Evolutionary conservation across 2,888 invertebrate genomes (phyloP).

Genomic region (Anoplius nigerrimus): DNA sequence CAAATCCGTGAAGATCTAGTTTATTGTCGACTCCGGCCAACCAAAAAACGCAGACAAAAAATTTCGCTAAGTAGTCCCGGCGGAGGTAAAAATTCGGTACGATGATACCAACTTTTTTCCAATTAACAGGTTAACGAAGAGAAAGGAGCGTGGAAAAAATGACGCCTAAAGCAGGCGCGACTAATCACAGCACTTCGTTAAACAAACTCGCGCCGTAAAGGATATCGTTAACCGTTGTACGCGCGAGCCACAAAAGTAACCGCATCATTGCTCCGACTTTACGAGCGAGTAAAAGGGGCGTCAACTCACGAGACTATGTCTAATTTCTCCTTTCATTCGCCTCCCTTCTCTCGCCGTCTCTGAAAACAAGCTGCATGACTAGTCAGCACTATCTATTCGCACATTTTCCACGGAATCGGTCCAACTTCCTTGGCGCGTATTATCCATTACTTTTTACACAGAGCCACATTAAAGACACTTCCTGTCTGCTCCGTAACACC

Average conservation of each 20-base stretch:
- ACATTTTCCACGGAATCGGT: conserved; percentile 45
- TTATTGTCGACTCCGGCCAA: too few species aligned
- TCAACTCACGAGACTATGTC: conserved; percentile 19
- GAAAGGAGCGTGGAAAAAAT: conserved; percentile 33
- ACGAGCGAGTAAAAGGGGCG: conserved; percentile 35
- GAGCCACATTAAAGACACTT: not conserved
- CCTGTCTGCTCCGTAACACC: not conserved
- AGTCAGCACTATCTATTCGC: conserved; percentile 17
- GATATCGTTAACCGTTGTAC: too few species aligned
- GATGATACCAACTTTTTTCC: not conserved
- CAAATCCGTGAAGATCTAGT: too few species aligned
- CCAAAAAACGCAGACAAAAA: too few species aligned
- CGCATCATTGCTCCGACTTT: conserved; percentile 51
- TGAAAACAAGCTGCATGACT: not conserved
- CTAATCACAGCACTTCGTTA: conserved; percentile 48
- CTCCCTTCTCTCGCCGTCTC: conserved; percentile 7
- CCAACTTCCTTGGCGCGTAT: too few species aligned
- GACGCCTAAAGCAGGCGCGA: conserved; percentile 33
- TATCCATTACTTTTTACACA: not conserved
- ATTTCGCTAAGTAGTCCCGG: too few species aligned
- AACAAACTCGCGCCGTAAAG: conserved; percentile 29
- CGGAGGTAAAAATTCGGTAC: too few species aligned
- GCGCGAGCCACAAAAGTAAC: conserved; percentile 40
- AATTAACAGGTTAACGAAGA: conserved; percentile 11
- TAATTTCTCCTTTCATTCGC: conserved; percentile 11